Base-by-base conservation (phyloP, 1,140 invertebrate genomes). In the Meteorus sp. region DNA sequence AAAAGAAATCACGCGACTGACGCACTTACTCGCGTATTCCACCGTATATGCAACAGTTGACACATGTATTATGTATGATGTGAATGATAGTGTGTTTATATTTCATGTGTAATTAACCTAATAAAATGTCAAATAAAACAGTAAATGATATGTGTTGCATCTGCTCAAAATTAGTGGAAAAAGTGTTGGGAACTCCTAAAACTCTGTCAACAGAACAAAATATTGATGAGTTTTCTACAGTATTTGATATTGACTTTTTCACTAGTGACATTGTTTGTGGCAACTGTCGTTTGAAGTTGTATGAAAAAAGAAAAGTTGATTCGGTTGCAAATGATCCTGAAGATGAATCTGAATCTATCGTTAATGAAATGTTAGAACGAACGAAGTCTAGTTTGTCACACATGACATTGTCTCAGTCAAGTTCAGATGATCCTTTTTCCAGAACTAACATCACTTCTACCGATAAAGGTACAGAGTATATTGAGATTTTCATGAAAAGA, bases 401-500 rank as follows among this genome's bases (percentile, higher is more conserved):
- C 20, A 56, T 56, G 53, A 56, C 53, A 43, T 43, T 56, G 39
- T 56, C 53, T 43, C 29, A 51, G 20, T 55, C 17, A 41, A 54
- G 35, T 41, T 51, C 48, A 15, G 54, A 54, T 56, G 54, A 63
- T 35, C 54, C 48, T 25, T 23, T 41, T 11, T 52, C 51, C 31
- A 20, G 17, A 44, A 3, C 25, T 2, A 41, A 53, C 31, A 45
- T 31, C 23, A 33, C 22, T 48, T 27, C 22, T 29, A 13, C 9
- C n/a, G 31, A 41, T 27, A 39, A 60, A 39, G 39, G 4, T 53
- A 15, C 22, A 25, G 61, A 63, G 23, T 43, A 6, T 22, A 56
- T 59, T 48, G 52, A 50, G n/a, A 33, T 64, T 59, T 47, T 60
- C 2, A n/a, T n/a, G n/a, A 13, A 25, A 33, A 51, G 48, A 51